Conservation (phyloP, 92 coral and sea anemone species). For the Phenganax marumi region DNA sequence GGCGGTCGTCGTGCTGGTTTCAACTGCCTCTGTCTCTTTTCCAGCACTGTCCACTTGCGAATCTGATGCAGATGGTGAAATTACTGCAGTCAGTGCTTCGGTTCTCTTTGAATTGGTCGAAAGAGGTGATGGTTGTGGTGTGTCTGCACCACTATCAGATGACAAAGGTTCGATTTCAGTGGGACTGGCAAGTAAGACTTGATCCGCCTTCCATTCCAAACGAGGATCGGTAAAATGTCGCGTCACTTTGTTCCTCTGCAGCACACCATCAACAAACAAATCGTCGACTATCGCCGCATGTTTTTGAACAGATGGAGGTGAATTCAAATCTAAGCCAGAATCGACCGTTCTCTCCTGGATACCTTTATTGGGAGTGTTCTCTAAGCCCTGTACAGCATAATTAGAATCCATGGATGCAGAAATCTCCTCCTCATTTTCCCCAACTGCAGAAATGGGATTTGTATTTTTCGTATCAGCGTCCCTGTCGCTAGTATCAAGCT, state of each 20-base stretch:
- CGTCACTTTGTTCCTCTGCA: not conserved
- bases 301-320: conserved; percentile 29
- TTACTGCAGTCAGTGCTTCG: not conserved
- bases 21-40: not conserved
- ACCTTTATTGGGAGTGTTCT: not conserved
- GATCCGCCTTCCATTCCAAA: conserved; percentile 4
- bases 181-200: conserved; percentile 1
- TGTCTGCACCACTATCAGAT: conserved; percentile 21
- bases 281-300: conserved; percentile 6
- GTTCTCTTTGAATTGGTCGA: not conserved
- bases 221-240: conserved; percentile 40
- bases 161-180: conserved; percentile 23
- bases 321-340: conserved; percentile 14
- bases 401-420: not conserved
- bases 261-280: not conserved
- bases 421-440: not conserved
- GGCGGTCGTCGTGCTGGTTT: not conserved
- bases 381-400: not conserved
- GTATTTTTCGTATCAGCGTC: not conserved
- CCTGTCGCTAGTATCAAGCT: not conserved
- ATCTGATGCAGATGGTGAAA: not conserved
- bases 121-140: conserved; percentile 16
- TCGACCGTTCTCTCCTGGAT: not conserved
- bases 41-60: not conserved
- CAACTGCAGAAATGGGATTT: not conserved